These are phyloP conservation scores for Bubalus kerabau DNA, from an alignment of 2,113 vertebrate genomes.

Conservation along the genomic window DNA sequence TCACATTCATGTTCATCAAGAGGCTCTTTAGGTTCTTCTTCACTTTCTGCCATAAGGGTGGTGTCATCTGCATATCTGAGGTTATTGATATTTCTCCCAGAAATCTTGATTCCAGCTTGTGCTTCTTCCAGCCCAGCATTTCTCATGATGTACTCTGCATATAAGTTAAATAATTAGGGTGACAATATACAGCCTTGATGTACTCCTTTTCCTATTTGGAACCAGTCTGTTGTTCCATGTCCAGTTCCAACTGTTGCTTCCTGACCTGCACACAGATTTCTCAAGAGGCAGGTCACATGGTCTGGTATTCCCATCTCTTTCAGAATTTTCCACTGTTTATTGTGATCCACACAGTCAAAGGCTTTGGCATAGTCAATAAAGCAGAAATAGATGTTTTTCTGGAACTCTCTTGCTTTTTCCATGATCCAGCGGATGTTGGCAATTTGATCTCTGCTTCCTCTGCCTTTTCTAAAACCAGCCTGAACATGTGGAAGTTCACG, in stretches of 20 bases:
- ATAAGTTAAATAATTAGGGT: too few relatives aligned
- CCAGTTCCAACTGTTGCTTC: background rate
- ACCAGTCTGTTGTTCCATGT: background rate
- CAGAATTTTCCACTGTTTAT: background rate
- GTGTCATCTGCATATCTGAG: too few relatives aligned
- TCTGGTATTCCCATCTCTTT: background rate
- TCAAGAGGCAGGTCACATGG: background rate
- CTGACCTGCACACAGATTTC: background rate
- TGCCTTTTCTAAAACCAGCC: background rate
- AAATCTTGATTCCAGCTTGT: too few relatives aligned
- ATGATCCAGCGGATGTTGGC: too few relatives aligned
- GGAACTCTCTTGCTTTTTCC: too few relatives aligned
- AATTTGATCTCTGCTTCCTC: too few relatives aligned
- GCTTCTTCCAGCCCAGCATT: too few relatives aligned
- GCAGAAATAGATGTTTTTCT: background rate
- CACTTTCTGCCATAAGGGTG: too few relatives aligned
- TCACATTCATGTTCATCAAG: too few relatives aligned
- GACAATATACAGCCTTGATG: background rate
- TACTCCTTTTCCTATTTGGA: background rate
- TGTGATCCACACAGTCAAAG: background rate
- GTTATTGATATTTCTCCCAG: too few relatives aligned
- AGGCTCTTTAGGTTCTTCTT: too few relatives aligned
- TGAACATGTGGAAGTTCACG: background rate
- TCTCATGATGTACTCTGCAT: too few relatives aligned
- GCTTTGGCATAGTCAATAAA: background rate